These are phyloP conservation scores for Hirudo medicinalis DNA, from an alignment of 1,140 invertebrate species.

Conservation along the genomic window DNA sequence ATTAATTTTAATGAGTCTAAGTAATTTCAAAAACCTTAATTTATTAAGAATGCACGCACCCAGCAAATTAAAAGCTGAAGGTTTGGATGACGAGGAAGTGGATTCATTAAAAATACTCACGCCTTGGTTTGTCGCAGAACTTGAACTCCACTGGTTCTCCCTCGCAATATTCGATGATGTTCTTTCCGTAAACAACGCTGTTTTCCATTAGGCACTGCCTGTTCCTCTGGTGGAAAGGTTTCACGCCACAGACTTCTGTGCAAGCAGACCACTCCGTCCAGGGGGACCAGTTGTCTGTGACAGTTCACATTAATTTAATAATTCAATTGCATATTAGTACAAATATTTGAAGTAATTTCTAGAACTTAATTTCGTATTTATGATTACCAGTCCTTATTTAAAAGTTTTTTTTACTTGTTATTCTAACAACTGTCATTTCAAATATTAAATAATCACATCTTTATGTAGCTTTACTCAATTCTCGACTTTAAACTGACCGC, in stretches of 20 bases:
- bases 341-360: too few species aligned
- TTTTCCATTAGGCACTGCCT: slow-evolving; percentile 1
- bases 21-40: too few species aligned
- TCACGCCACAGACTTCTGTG: background rate
- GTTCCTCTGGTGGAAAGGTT: slow-evolving; percentile 3
- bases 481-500: too few species aligned
- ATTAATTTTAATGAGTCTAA: too few species aligned
- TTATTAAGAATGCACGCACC: too few species aligned
- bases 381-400: too few species aligned
- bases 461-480: too few species aligned
- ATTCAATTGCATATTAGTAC: background rate
- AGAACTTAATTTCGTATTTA: too few species aligned
- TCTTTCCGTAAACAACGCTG: slow-evolving; percentile 8
- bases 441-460: too few species aligned
- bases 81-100: background rate
- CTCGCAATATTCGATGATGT: slow-evolving; percentile 13
- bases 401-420: too few species aligned
- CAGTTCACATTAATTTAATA: background rate
- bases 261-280: slow-evolving; percentile 3
- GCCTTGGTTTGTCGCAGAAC: slow-evolving; percentile 2
- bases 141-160: slow-evolving; percentile 14
- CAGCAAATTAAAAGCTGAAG: background rate
- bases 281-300: slow-evolving; percentile 6
- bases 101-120: background rate
- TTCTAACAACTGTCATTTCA: too few species aligned